Evolutionary conservation across 1,140 invertebrate genomes (phyloP).

Genomic region (Drosophila rufa): DNA sequence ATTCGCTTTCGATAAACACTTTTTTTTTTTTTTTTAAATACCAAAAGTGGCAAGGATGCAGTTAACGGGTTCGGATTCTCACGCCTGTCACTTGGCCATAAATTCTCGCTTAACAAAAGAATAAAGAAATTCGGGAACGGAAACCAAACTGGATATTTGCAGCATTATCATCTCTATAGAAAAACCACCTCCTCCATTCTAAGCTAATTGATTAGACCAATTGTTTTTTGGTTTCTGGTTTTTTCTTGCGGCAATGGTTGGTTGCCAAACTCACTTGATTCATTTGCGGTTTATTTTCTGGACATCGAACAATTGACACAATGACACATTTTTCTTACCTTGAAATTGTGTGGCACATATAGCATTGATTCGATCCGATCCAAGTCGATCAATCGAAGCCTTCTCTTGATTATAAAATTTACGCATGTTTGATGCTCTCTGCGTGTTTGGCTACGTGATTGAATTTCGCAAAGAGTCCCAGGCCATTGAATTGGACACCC

Average conservation of each 20-base stretch:
- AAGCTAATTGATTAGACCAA: conserved; percentile 35
- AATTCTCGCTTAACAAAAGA: conserved; percentile 53
- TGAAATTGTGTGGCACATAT: conserved; percentile 42
- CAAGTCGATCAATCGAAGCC: conserved; percentile 42
- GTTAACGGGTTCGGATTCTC: conserved; percentile 38
- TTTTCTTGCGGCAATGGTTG: no score
- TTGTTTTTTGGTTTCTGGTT: conserved; percentile 30
- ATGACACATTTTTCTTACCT: conserved; percentile 78
- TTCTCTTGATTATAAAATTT: conserved; percentile 79
- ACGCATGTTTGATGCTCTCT: conserved; percentile 71
- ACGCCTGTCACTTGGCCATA: conserved; percentile 58
- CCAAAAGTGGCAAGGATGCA: conserved; percentile 66
- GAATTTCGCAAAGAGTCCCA: conserved; percentile 32
- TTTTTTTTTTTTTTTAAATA: conserved; percentile 39
- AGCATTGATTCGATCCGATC: conserved; percentile 41
- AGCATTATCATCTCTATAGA: conserved; percentile 1
- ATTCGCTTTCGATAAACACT: conserved; percentile 45
- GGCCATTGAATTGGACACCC: conserved; percentile 32
- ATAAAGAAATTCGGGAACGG: conserved; percentile 55
- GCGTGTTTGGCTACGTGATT: conserved; percentile 57
- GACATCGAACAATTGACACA: conserved; percentile 67
- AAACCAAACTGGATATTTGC: conserved; percentile 40
- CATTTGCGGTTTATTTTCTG: conserved; percentile 46
- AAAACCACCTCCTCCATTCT: neutral
- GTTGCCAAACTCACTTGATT: conserved; percentile 50